Conservation (phyloP, 2,113 vertebrate species). For the Speoplatyrhinus poulsoni region DNA sequence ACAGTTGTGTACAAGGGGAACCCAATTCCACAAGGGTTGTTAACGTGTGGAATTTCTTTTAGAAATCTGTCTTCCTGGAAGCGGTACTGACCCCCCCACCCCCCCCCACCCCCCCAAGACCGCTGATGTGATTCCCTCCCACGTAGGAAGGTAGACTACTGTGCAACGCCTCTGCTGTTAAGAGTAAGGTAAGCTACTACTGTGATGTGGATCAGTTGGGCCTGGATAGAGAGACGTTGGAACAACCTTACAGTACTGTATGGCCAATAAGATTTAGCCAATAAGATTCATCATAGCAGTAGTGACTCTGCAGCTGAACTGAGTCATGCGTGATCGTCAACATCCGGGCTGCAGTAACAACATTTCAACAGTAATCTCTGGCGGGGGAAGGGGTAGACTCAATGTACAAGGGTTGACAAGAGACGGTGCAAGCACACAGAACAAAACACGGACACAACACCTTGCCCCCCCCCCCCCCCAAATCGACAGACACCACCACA, state of each 20-base stretch:
- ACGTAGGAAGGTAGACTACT: not conserved
- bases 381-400: not conserved
- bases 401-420: conserved; percentile 7
- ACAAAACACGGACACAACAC: conserved; percentile 9
- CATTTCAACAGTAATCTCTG: conserved; percentile 3
- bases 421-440: conserved; percentile 26
- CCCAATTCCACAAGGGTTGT: not conserved
- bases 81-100: not conserved
- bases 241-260: not conserved
- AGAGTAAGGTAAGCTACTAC: not conserved
- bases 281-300: not conserved
- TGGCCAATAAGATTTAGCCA: not conserved
- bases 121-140: not conserved
- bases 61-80: not conserved
- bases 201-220: not conserved
- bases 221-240: not conserved
- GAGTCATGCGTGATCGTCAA: not conserved
- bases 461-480: not conserved
- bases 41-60: not conserved
- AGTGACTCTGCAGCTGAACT: not conserved
- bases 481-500: conserved; percentile 53
- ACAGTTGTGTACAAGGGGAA: not conserved
- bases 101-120: not conserved
- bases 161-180: not conserved
- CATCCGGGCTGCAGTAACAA: not conserved